Percentiles rank a stretch among this genome's conserved stretches.
Conservation (phyloP, 1,140 invertebrate genomes). For the Heliconius eleuchia region DNA sequence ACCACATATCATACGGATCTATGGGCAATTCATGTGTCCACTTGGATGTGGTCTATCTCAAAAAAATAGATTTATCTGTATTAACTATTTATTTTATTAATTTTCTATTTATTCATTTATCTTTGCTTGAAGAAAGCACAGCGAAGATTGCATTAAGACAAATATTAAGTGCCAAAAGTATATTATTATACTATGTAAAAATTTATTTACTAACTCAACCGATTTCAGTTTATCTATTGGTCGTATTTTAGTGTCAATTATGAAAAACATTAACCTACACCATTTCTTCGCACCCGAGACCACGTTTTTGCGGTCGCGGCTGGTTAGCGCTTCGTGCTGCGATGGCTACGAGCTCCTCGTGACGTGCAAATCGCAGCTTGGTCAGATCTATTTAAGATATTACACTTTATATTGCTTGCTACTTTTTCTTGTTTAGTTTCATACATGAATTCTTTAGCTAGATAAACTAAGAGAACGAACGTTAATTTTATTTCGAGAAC, state of each 20-base stretch:
- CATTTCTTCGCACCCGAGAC: conserved; percentile 8
- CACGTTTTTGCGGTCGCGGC: conserved; percentile 28
- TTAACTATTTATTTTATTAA: too few species aligned
- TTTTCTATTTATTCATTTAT: too few species aligned
- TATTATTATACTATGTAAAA: background rate
- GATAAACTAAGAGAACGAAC: background rate
- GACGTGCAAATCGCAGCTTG: conserved; percentile 24
- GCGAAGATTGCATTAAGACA: too few species aligned
- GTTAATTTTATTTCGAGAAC: too few species aligned
- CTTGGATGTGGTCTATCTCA: background rate
- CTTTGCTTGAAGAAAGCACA: too few species aligned
- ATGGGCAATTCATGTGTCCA: background rate
- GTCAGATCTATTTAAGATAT: background rate
- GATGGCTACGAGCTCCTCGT: conserved; percentile 25
- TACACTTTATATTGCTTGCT: background rate
- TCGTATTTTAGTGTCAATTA: conserved; percentile 20
- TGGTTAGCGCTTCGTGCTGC: conserved; percentile 23
- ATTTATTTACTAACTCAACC: background rate
- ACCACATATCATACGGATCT: background rate
- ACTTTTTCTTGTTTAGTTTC: background rate
- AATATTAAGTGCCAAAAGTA: background rate
- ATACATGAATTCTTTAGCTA: background rate
- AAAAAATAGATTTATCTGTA: background rate
- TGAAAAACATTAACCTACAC: background rate
- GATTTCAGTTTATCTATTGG: background rate